These are phyloP conservation scores for Unio delphinus DNA, from an alignment of 2,888 invertebrate genomes.

Conservation along the genomic window DNA sequence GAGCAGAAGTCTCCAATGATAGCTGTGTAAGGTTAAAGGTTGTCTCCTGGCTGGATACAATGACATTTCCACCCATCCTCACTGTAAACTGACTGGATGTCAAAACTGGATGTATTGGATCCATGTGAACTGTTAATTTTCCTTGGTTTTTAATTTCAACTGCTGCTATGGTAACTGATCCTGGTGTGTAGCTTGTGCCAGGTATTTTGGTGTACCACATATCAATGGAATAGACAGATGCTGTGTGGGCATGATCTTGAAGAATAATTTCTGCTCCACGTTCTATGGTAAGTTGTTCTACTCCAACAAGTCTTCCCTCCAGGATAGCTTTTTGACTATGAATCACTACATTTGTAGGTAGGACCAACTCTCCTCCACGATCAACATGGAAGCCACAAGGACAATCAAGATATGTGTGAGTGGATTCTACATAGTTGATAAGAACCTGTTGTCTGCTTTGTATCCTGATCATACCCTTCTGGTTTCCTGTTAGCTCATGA, in stretches of 20 bases:
- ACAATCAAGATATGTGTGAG: conserved; percentile 56
- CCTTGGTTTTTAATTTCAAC: conserved; percentile 47
- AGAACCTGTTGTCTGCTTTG: conserved; percentile 44
- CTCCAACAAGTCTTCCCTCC: conserved; percentile 51
- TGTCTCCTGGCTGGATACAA: conserved; percentile 15
- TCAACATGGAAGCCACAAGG: conserved; percentile 59
- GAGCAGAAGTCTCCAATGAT: conserved; percentile 39
- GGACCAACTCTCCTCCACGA: conserved; percentile 47
- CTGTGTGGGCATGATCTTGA: conserved; percentile 39
- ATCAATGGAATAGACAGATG: conserved; percentile 6
- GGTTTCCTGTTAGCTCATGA: conserved; percentile 56
- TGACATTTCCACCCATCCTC: conserved; percentile 42
- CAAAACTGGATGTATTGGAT: conserved; percentile 29
- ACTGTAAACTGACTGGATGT: conserved; percentile 31
- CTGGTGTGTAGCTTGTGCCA: conserved; percentile 19
- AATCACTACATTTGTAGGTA: conserved; percentile 47
- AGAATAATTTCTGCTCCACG: conserved; percentile 44
- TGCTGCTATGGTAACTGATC: conserved; percentile 26
- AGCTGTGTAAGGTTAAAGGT: conserved; percentile 27
- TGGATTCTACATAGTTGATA: conserved; percentile 51
- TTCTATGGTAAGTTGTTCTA: conserved; percentile 48
- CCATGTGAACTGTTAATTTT: conserved; percentile 34
- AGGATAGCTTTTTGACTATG: conserved; percentile 46
- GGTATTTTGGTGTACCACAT: conserved; percentile 24
- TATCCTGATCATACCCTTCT: conserved; percentile 49